phyloP scores from a whole-genome alignment of 1,140 invertebrate genomes.

The Dendroctonus valens region DNA sequence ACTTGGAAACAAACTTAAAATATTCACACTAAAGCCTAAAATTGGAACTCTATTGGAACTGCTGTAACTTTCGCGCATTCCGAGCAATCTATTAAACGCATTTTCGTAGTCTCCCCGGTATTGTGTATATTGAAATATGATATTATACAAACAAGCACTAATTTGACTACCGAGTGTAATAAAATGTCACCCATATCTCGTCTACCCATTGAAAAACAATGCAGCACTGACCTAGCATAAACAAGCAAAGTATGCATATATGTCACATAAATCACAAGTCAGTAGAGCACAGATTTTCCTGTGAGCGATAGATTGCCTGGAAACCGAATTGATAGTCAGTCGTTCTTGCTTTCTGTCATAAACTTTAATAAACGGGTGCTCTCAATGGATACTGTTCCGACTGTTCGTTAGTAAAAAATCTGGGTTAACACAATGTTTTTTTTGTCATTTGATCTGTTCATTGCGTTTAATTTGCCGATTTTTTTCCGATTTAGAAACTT shows the following conservation, averaged over 20 bases:
- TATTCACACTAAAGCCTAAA: too few species aligned
- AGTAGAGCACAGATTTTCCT: background rate
- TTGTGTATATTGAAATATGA: too few species aligned
- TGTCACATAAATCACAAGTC: slow-evolving; percentile 11
- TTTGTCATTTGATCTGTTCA: background rate
- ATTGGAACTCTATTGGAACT: too few species aligned
- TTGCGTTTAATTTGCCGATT: background rate
- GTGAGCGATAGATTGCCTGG: background rate
- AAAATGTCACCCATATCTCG: too few species aligned
- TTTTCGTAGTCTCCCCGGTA: too few species aligned
- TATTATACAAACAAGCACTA: too few species aligned
- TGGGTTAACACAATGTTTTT: slow-evolving; percentile 11
- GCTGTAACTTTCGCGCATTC: too few species aligned
- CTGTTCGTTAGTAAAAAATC: slow-evolving; percentile 1
- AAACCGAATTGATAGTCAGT: background rate
- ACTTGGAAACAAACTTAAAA: too few species aligned
- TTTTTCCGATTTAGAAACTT: background rate
- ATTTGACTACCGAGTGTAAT: too few species aligned
- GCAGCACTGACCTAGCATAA: slow-evolving; percentile 12
- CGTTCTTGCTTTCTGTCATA: slow-evolving; percentile 13
- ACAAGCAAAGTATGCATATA: background rate
- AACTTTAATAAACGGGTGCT: slow-evolving; percentile 7
- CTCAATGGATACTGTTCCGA: background rate
- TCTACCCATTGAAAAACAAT: too few species aligned
- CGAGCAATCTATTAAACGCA: too few species aligned